Base-by-base conservation (phyloP, 2,888 invertebrate genomes). In the Nymphalis c-album region DNA sequence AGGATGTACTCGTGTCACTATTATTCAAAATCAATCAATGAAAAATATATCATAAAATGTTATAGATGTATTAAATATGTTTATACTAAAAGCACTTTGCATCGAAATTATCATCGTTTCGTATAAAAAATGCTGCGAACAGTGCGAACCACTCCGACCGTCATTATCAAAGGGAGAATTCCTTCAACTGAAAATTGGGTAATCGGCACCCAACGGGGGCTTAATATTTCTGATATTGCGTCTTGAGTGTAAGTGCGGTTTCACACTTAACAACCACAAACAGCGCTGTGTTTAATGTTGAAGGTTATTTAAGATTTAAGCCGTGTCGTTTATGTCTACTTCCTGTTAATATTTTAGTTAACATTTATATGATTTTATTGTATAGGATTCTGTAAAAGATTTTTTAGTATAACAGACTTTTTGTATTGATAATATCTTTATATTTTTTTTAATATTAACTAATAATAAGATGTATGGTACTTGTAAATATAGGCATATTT, bases 101-200 rank as follows among this genome's bases (percentile, higher is more conserved):
- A 74, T 68, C 47, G 73, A 81, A 83, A 85, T 85, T 82, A 85
- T 84, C 79, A 79, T 78, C 78, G 81, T 85, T 85, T 73, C 70
- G 75, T 75, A 79, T 81, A 80, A 84, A 82, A 81, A 80, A 50
- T 58, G 61, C 58, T 57, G 55, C 50, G 67, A 51, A 61, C 35
- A 53, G 26, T 53, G 60, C 66, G 60, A 66, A 61, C 61, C 66
- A 61, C 62, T 67, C 57, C 22, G 62, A 62, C 62, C 67, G 62
- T 67, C 67, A 67, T 67, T 67, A 67, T 45, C 67, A 67, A 62
- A 59, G 45, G 67, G 58, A 63, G 57, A 59, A 67, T 80, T 75
- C 79, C 80, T 84, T 84, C 83, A 78, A 77, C 80, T 78, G 80
- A 84, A 87, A 86, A 87, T 87, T 87, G 84, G 85, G 85, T 87